Evolutionary conservation across 1,140 invertebrate species (phyloP).

Genomic region (Conus ventricosus): DNA sequence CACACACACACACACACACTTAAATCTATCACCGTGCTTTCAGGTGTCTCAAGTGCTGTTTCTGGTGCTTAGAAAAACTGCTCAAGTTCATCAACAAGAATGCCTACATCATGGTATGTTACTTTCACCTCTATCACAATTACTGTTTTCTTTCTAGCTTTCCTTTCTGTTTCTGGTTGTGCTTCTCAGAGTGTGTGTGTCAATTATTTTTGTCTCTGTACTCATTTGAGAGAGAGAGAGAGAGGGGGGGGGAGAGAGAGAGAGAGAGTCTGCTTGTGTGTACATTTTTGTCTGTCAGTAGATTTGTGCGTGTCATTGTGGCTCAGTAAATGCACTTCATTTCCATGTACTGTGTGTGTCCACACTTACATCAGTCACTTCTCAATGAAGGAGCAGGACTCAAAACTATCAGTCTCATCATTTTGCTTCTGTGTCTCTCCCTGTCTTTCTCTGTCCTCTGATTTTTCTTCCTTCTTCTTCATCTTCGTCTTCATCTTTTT

Average conservation of each 20-base stretch:
- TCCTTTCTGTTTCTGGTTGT: background rate
- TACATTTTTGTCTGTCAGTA: background rate
- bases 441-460: background rate
- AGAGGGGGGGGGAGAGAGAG: no score
- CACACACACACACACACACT: background rate
- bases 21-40: background rate
- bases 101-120: constrained; percentile 91
- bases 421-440: no score
- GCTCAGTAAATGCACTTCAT: no score
- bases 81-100: constrained; percentile 87
- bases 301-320: background rate
- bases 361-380: no score
- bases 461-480: background rate
- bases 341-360: no score
- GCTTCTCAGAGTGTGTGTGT: constrained; percentile 14
- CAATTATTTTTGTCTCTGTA: background rate
- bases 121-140: background rate
- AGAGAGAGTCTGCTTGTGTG: background rate
- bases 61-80: constrained; percentile 93
- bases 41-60: constrained; percentile 88
- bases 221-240: background rate
- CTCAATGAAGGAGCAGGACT: no score
- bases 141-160: background rate
- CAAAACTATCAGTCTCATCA: no score
- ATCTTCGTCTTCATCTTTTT: no score